phyloP scores from a whole-genome alignment of 2,113 vertebrate species.

The Pseudonaja textilis region DNA sequence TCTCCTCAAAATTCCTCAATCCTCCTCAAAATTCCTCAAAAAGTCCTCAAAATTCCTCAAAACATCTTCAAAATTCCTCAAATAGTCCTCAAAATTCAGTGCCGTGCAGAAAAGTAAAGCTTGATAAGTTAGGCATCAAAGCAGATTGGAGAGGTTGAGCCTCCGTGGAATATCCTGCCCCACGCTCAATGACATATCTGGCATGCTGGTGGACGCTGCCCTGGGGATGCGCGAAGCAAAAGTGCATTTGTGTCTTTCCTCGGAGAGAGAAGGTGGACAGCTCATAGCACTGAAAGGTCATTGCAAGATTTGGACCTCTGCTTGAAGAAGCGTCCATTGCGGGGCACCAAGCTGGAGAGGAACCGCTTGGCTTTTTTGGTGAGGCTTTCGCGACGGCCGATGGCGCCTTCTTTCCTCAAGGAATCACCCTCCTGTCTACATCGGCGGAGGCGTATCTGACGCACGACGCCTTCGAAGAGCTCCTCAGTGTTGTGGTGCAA shows the following conservation, averaged over 20 bases:
- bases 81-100: not conserved
- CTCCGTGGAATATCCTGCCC: not conserved
- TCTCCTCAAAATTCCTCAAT: too few species aligned
- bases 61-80: too few species aligned
- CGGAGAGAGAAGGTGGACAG: not conserved
- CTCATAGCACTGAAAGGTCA: conserved; percentile 79
- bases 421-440: conserved; percentile 42
- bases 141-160: not conserved
- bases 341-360: conserved; percentile 81
- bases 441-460: conserved; percentile 76
- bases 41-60: too few species aligned
- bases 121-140: not conserved
- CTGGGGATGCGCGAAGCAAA: not conserved
- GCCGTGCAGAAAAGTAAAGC: not conserved
- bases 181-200: not conserved
- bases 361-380: conserved; percentile 85
- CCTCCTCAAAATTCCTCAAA: too few species aligned
- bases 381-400: conserved; percentile 79
- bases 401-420: conserved; percentile 47
- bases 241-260: not conserved
- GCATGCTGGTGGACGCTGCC: not conserved
- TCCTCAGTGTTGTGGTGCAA: conserved; percentile 84
- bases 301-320: conserved; percentile 88
- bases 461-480: conserved; percentile 80
- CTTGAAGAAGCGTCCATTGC: conserved; percentile 81